Evolutionary conservation across 2,888 invertebrate genomes (phyloP).

Genomic region (Apodemia zela): DNA sequence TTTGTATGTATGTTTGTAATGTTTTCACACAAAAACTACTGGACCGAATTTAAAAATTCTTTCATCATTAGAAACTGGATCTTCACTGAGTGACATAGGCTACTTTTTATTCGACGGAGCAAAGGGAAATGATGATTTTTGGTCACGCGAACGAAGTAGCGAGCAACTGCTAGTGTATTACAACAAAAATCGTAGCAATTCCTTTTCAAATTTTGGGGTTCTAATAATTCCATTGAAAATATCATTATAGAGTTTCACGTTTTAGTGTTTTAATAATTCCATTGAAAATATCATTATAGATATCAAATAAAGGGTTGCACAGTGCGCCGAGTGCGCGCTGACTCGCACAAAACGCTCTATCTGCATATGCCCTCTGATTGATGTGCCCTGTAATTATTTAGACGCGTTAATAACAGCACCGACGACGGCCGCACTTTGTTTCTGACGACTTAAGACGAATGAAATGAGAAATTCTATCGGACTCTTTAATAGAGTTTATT

Average conservation of each 20-base stretch:
- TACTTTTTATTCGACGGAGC: too few relatives aligned
- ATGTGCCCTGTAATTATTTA: conserved; percentile 80
- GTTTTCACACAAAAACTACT: too few relatives aligned
- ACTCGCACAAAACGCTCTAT: conserved; percentile 78
- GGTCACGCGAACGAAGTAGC: too few relatives aligned
- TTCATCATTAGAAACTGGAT: too few relatives aligned
- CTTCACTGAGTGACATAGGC: too few relatives aligned
- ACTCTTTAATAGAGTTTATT: conserved; percentile 71
- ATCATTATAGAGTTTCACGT: neutral
- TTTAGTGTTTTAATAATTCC: conserved; percentile 38
- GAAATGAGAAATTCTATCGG: conserved; percentile 78
- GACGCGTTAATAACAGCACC: conserved; percentile 80
- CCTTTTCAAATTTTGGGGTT: too few relatives aligned
- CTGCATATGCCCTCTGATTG: conserved; percentile 78
- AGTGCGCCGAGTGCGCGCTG: conserved; percentile 65
- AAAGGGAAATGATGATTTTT: too few relatives aligned
- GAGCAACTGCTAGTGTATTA: too few relatives aligned
- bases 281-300: conserved; percentile 73
- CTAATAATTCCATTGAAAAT: neutral
- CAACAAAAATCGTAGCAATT: too few relatives aligned
- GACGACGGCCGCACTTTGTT: conserved; percentile 76
- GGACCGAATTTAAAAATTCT: too few relatives aligned
- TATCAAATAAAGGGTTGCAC: conserved; percentile 78
- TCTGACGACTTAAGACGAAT: conserved; percentile 78
- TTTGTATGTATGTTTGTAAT: too few relatives aligned